Evolutionary conservation across 2,113 vertebrate species (phyloP), one percentile per base, ranked within the genome.

Genomic region (Alexandromys fortis): DNA sequence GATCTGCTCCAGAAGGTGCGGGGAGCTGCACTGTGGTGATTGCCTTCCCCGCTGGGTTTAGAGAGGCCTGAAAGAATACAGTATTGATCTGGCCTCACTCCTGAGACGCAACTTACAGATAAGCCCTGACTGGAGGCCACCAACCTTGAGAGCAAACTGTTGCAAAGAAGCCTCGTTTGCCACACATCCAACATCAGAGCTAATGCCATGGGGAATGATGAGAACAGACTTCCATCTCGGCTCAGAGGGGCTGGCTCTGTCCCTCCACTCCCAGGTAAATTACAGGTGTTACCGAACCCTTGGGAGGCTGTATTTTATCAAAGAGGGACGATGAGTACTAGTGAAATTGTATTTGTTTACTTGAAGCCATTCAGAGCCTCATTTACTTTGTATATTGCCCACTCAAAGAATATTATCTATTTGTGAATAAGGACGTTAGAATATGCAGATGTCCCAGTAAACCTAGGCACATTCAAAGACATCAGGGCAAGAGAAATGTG

Each of bases 1-100:
- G 99, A 99, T 99, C 98, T 98, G 94, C 98, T 99, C 99, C 99
- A 99, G 98, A 99, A 99, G 99, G 99, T 99, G 98, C 98, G 98
- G 98, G 98, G 99, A 99, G 98, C 98, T 97, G 97, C 96, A 98
- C 98, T 97, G 96, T 97, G 97, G 98, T 98, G 99, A 99, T 98
- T 99, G 99, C 98, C 98, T 99, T 98, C 98, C 99, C 99, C 98
- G 98, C 99, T 99, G 99, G 98, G 98, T 99, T 99, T 98, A 98
- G 98, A 99, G 98, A 98, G 98, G 98, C 98, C 98, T 99, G 98
- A 98, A 98, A 99, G 99, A 99, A 99, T 99, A 99, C 98, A 97
- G 97, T 99, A 99, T 99, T 98, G 99, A 99, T 99, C 99, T 98
- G 98, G 98, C 98, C 99, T 98, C 97, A 97, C 98, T 99, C 98